Percentiles rank a stretch among this genome's conserved stretches.
Conservation (phyloP, 1,140 invertebrate species). For the Vanessa atalanta region DNA sequence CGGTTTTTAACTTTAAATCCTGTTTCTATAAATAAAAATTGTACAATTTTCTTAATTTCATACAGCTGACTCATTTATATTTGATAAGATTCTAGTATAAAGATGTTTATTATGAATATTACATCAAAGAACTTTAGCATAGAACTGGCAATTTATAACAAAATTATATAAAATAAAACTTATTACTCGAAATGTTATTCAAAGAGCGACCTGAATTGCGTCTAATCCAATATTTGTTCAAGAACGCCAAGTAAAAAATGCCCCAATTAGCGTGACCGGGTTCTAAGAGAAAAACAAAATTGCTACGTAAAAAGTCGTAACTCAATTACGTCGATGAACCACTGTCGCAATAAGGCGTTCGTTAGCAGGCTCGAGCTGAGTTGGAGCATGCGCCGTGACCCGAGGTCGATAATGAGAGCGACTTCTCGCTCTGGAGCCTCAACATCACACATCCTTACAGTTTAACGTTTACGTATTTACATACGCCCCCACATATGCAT, state of each 20-base stretch:
- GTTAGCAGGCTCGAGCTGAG: constrained; percentile 56
- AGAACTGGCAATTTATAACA: constrained; percentile 26
- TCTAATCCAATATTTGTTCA: constrained; percentile 74
- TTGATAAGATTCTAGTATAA: neutral
- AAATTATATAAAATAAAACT: constrained; percentile 37
- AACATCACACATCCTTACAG: constrained; percentile 78
- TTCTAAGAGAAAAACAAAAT: constrained; percentile 77
- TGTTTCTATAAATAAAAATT: no score
- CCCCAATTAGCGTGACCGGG: constrained; percentile 75
- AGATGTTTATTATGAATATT: constrained; percentile 14
- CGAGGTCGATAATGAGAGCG: constrained; percentile 77
- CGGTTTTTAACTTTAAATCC: no score
- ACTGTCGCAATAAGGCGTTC: constrained; percentile 77
- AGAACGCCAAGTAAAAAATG: constrained; percentile 58
- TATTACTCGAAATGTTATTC: constrained; percentile 41
- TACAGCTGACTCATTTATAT: neutral
- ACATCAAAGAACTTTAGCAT: constrained; percentile 8
- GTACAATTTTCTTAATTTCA: neutral
- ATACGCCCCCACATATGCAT: constrained; percentile 78
- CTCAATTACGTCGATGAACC: constrained; percentile 79
- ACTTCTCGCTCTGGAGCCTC: constrained; percentile 69
- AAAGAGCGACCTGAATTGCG: constrained; percentile 48
- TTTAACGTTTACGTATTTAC: constrained; percentile 79
- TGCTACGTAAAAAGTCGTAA: constrained; percentile 80
- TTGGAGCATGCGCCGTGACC: constrained; percentile 79